Evolutionary conservation across 2,113 vertebrate species (phyloP).

Genomic region (Lipotes vexillifer): DNA sequence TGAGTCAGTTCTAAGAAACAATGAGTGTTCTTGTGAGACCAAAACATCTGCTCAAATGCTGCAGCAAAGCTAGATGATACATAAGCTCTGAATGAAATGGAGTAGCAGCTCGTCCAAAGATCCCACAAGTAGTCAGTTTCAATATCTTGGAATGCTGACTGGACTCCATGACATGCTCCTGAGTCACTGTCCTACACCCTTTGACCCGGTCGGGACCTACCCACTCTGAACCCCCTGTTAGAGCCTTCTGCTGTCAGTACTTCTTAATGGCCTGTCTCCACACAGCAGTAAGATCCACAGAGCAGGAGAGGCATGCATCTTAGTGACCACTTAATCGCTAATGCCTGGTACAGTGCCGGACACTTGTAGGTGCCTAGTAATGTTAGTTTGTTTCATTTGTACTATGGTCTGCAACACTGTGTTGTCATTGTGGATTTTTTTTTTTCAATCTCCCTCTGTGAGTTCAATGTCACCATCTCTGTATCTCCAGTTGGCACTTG

Average conservation of each 20-base stretch:
- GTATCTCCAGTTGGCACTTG: neutral
- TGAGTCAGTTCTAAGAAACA: neutral
- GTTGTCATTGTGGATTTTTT: neutral
- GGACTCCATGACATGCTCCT: neutral
- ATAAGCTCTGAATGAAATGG: neutral
- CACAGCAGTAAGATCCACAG: neutral
- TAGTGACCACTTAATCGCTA: too few species aligned
- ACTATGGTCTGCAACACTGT: too few species aligned
- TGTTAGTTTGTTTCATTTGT: neutral
- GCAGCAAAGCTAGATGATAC: too few species aligned
- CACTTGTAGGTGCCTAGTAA: neutral
- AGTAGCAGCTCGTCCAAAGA: neutral
- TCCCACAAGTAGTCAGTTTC: neutral
- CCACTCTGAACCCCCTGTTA: neutral
- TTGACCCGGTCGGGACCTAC: neutral
- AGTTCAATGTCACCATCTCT: neutral
- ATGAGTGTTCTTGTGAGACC: neutral
- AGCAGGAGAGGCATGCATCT: neutral
- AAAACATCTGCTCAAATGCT: neutral
- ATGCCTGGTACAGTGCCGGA: neutral
- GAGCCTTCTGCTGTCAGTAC: neutral
- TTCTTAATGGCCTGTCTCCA: neutral
- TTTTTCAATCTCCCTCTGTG: neutral
- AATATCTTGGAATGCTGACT: neutral
- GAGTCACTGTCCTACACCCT: neutral